Base-by-base conservation (phyloP, 2,888 invertebrate genomes). In the Leucophenga maculata region DNA sequence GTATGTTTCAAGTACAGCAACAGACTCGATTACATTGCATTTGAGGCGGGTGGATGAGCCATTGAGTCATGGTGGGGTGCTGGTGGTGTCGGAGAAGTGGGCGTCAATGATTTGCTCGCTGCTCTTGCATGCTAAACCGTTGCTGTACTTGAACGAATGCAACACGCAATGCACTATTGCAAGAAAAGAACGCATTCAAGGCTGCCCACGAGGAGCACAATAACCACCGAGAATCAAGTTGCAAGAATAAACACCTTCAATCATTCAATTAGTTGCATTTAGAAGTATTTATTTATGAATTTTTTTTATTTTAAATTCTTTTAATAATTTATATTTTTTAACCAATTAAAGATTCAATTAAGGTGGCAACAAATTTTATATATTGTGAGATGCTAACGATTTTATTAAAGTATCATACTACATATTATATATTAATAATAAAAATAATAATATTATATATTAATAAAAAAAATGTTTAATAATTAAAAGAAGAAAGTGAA, bases 171-270 rank as follows among this genome's bases (percentile, higher is more conserved):
- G 18, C 39, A 9, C 8, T 16, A 50, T 44, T 59, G 55, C 68
- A 68, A 65, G 26, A 67, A 60, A 22, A 68, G 32, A 68, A 73
- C 68, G 71, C 74, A 70, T 68, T 69, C 74, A 74, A 74, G 74
- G 74, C 57, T 64, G 9, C 20, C 46, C 39, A 39, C 39, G 39
- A 50, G 16, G 16, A 16, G 50, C 50, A 50, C 50, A 50, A 50
- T 57, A 14, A 14, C n/a, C 22, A 26, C 44, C 60, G 13, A 20
- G 18, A 20, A 32, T 8, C 44, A 39, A 60, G n/a, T n/a, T 18
- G 18, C 20, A 13, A 64, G 16, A 44, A 32, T 18, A 60, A 46
- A 64, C 32, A 20, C 18, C 62, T 46, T 48, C 46, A 48, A 64
- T 64, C 62, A 64, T 48, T 64, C 22, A 64, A 64, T 46, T 64